Conservation (phyloP, 2,888 invertebrate species). For the Drosophila demipolita region DNA sequence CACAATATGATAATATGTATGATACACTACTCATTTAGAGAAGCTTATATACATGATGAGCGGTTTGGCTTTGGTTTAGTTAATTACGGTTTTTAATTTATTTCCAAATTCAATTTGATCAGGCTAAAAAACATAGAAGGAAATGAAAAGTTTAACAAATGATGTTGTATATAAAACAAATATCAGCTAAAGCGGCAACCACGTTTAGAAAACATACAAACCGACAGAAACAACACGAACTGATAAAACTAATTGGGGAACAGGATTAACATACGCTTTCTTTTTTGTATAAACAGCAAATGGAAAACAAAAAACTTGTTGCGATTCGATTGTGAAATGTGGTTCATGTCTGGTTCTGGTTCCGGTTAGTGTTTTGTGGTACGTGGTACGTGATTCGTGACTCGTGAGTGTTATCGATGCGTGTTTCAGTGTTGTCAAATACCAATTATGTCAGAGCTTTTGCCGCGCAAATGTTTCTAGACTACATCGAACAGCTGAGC, state of each 20-base stretch:
- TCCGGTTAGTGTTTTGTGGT: constrained; percentile 14
- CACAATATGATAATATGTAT: constrained; percentile 51
- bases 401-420: constrained; percentile 25
- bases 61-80: constrained; percentile 49
- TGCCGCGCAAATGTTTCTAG: constrained; percentile 40
- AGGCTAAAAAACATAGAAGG: constrained; percentile 39
- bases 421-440: constrained; percentile 61
- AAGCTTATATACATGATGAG: constrained; percentile 76
- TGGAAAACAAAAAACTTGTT: constrained; percentile 52
- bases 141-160: constrained; percentile 40
- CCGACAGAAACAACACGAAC: constrained; percentile 72
- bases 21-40: constrained; percentile 67
- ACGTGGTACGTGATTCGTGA: constrained; percentile 27
- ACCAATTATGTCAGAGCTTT: constrained; percentile 78
- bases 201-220: constrained; percentile 72
- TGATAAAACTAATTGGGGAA: constrained; percentile 49
- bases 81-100: constrained; percentile 21
- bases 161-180: constrained; percentile 42
- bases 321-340: constrained; percentile 32
- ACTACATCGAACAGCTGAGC: constrained; percentile 46
- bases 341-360: constrained; percentile 30
- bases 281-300: constrained; percentile 62
- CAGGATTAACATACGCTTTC: constrained; percentile 49
- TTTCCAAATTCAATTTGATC: constrained; percentile 19
- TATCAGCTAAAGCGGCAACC: constrained; percentile 61